Evolutionary conservation across 2,113 vertebrate species (phyloP).

Genomic region (Myanophis thanlyinensis): DNA sequence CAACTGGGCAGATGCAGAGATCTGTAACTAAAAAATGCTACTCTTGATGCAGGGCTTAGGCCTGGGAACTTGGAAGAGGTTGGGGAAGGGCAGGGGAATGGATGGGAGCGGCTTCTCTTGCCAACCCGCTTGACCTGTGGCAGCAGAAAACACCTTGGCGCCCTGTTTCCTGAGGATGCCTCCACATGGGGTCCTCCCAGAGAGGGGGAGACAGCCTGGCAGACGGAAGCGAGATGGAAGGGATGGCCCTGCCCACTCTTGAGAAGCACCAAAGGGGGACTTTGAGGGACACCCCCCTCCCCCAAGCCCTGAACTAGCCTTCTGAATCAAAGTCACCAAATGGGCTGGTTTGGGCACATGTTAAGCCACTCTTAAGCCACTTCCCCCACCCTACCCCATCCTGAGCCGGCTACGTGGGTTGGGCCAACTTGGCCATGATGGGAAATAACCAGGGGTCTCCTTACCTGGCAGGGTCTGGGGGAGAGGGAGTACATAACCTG

Average conservation of each 20-base stretch:
- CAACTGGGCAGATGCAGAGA: background rate
- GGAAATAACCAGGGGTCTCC: background rate
- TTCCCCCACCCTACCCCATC: background rate
- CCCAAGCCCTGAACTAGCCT: background rate
- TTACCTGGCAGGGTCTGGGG: background rate
- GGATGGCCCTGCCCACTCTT: background rate
- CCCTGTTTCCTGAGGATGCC: background rate
- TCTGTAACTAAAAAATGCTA: background rate
- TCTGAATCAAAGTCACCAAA: background rate
- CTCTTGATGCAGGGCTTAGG: background rate
- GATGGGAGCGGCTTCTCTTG: background rate
- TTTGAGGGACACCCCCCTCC: background rate
- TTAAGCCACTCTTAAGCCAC: background rate
- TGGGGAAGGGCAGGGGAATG: background rate
- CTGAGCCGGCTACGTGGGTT: background rate
- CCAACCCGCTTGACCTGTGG: background rate
- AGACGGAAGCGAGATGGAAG: background rate
- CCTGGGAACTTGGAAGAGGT: background rate
- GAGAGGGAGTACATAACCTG: background rate
- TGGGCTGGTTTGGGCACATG: background rate
- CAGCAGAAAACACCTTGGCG: background rate
- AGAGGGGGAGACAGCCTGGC: background rate
- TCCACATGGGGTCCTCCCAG: background rate
- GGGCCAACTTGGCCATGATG: background rate
- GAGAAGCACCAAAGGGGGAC: background rate